phyloP scores from a whole-genome alignment of 2,797 vertebrate genomes.

The Eospalax fontanierii region DNA sequence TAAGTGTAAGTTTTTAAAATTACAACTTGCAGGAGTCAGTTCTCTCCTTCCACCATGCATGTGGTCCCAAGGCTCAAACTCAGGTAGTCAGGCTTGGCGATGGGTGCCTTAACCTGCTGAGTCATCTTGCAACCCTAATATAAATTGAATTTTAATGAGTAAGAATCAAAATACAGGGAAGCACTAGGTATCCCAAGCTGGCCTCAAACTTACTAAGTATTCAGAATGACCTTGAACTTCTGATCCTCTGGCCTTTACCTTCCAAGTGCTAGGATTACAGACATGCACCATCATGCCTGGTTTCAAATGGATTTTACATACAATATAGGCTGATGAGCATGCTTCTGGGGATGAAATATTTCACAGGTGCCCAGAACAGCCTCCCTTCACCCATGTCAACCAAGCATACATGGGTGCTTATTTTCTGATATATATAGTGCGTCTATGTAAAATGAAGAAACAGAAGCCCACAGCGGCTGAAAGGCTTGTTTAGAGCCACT shows the following conservation, averaged over 20 bases:
- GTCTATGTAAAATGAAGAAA: neutral
- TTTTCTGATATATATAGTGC: neutral
- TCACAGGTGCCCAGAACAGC: accelerated
- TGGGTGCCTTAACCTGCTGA: neutral
- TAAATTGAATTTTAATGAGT: neutral
- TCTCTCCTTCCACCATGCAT: too few species aligned
- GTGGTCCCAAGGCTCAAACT: neutral
- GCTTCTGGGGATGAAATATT: neutral
- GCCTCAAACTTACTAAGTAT: neutral
- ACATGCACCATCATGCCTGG: neutral
- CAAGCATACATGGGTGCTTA: accelerated
- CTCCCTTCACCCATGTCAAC: accelerated
- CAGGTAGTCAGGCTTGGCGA: neutral
- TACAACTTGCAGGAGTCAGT: neutral
- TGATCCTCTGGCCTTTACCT: neutral
- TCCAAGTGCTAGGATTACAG: neutral
- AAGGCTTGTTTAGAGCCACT: neutral
- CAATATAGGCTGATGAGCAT: neutral
- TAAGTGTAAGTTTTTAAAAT: neutral
- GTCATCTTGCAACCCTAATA: neutral
- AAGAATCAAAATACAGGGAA: neutral
- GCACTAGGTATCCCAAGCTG: neutral
- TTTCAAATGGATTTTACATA: neutral
- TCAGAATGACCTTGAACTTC: neutral
- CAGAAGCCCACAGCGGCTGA: neutral